These are phyloP conservation scores for Dinothrombium tinctorium DNA, from an alignment of 1,140 invertebrate species.

Conservation along the genomic window DNA sequence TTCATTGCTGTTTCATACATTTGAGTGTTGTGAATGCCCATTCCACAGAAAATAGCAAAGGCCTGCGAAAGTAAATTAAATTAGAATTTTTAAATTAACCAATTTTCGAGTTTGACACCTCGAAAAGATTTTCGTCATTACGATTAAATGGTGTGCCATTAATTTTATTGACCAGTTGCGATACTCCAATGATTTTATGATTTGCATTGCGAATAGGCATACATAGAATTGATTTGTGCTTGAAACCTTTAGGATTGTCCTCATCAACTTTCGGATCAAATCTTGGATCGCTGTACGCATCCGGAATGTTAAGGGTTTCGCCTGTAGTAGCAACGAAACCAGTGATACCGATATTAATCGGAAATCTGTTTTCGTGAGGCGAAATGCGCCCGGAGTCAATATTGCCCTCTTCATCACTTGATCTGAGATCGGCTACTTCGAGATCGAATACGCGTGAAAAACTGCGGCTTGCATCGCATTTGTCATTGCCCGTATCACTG, in stretches of 20 bases:
- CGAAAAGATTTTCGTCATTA: constrained; percentile 65
- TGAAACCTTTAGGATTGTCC: constrained; percentile 26
- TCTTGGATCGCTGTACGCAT: constrained; percentile 69
- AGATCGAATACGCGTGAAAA: constrained; percentile 79
- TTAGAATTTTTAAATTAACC: too few species aligned
- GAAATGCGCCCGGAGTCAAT: neutral
- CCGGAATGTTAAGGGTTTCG: constrained; percentile 57
- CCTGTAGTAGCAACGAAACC: constrained; percentile 52
- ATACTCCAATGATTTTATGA: constrained; percentile 64
- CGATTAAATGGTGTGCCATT: constrained; percentile 62
- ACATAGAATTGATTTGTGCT: constrained; percentile 59
- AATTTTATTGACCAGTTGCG: constrained; percentile 80
- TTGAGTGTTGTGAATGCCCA: constrained; percentile 89
- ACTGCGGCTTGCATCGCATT: constrained; percentile 26
- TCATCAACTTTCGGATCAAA: constrained; percentile 46
- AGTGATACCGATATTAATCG: constrained; percentile 77
- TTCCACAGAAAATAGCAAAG: constrained; percentile 85
- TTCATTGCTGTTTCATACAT: constrained; percentile 87
- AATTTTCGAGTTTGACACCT: too few species aligned
- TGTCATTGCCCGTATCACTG: constrained; percentile 25
- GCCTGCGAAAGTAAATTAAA: too few species aligned
- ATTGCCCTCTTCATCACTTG: constrained; percentile 2
- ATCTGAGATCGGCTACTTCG: constrained; percentile 39
- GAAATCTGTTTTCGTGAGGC: constrained; percentile 72
- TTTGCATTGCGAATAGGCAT: constrained; percentile 79